phyloP scores from a whole-genome alignment of 2,113 vertebrate species.

The Numida meleagris region DNA sequence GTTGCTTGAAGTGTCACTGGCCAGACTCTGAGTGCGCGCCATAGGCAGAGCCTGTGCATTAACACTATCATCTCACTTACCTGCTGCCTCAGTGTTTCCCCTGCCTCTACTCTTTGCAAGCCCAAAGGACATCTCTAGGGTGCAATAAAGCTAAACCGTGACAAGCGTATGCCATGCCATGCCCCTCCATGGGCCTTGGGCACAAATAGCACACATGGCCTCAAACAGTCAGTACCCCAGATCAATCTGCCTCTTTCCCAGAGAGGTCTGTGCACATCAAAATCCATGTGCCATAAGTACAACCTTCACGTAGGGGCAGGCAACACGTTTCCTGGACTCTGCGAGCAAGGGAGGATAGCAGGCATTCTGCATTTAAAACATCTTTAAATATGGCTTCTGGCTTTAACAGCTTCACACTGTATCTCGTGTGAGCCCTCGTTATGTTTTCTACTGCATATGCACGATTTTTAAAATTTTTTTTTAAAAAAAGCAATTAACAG shows the following conservation, averaged over 20 bases:
- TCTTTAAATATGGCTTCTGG: neutral
- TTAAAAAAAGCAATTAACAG: constrained; percentile 53
- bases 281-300: neutral
- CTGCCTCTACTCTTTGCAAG: neutral
- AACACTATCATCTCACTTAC: neutral
- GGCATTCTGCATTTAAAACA: neutral
- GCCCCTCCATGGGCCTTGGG: neutral
- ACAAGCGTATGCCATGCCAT: neutral
- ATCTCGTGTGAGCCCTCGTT: constrained; percentile 20
- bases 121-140: neutral
- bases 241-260: neutral
- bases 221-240: neutral
- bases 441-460: constrained; percentile 41
- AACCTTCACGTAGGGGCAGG: neutral
- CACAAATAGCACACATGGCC: fast-evolving
- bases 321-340: neutral
- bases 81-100: fast-evolving
- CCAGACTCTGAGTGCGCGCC: fast-evolving
- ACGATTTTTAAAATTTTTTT: neutral
- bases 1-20: neutral
- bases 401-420: constrained; percentile 24
- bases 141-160: neutral
- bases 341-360: neutral
- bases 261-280: neutral
- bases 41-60: neutral